Evolutionary conservation across 2,888 invertebrate species (phyloP).

Genomic region (Oscheius sp.): DNA sequence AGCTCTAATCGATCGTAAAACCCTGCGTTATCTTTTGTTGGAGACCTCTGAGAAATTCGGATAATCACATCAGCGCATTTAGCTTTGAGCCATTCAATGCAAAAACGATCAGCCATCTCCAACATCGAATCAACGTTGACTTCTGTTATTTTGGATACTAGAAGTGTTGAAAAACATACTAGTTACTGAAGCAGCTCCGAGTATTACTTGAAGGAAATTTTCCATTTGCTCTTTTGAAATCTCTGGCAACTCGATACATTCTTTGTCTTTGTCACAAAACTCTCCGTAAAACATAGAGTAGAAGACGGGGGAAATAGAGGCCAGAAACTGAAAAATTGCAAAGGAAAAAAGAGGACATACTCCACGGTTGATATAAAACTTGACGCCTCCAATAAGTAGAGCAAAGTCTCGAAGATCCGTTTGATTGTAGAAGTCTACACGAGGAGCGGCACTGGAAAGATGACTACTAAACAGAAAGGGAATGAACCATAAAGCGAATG

Average conservation of each 20-base stretch:
- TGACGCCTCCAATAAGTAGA: neutral
- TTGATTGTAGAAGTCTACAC: slow-evolving; percentile 1
- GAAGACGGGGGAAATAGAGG: slow-evolving; percentile 26
- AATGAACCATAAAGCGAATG: slow-evolving; percentile 17
- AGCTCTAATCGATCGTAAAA: slow-evolving; percentile 22
- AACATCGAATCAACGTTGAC: slow-evolving; percentile 17
- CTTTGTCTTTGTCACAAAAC: slow-evolving; percentile 22
- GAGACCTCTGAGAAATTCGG: slow-evolving; percentile 21
- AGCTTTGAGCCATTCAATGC: slow-evolving; percentile 17
- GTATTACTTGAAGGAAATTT: slow-evolving; percentile 19
- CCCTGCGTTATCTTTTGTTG: slow-evolving; percentile 19
- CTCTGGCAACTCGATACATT: slow-evolving; percentile 8
- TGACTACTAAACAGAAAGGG: no score
- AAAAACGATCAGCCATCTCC: slow-evolving; percentile 19
- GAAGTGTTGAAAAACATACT: neutral
- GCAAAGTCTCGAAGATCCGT: slow-evolving; percentile 21
- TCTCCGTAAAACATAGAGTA: slow-evolving; percentile 28
- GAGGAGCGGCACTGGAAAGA: slow-evolving; percentile 17
- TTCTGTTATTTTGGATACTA: neutral
- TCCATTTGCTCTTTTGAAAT: slow-evolving; percentile 19
- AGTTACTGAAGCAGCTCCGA: slow-evolving; percentile 6
- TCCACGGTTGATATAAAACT: slow-evolving; percentile 16
- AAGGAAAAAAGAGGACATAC: neutral
- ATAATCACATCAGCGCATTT: slow-evolving; percentile 27
- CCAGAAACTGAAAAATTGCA: slow-evolving; percentile 13